Evolutionary conservation across 1,140 invertebrate species (phyloP), one percentile per base, ranked within the genome.

Genomic region (Nasonia vitripennis): DNA sequence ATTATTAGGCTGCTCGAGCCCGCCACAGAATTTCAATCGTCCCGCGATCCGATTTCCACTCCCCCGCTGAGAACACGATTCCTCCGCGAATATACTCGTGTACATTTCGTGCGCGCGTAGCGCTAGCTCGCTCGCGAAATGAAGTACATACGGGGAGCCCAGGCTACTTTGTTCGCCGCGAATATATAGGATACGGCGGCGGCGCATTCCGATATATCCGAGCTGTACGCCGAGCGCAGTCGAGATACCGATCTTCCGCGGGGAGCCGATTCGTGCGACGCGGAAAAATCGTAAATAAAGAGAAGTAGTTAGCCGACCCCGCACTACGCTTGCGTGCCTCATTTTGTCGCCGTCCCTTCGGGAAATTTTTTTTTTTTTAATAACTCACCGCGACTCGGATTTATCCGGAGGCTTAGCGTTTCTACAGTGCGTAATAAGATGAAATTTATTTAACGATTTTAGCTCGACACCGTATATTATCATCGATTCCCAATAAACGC

Each of bases 41-140:
- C 7, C 81, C 73, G 70, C 74, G 83, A 84, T 84, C 83, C 75
- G 75, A 78, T 84, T 84, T 84, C 83, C 41, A 23, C 81, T 41
- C 81, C 27, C 75, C 83, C 34, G 75, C 75, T 78, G 83, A 51
- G 75, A 71, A 78, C 83, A 78, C 55, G 75, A 84, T 45, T 70
- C 62, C 55, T 41, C 9, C 12, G 20, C 74, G 74, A 75, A n/a
- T 17, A 10, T 41, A n/a, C 34, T 14, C 34, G 70, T 73, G 17
- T 37, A 31, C 27, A 73, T 73, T 34, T 73, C 27, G 70, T 73
- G 34, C 70, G 34, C 31, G 27, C 27, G 14, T 31, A 62, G 11
- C 74, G 31, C 34, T 37, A 37, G 34, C 74, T 34, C 37, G 12
- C 27, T n/a, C 12, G 37, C 12, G 48, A 74, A 74, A 74, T 74